Evolutionary conservation across 2,113 vertebrate genomes (phyloP).

Genomic region (Pterocles burchelli): DNA sequence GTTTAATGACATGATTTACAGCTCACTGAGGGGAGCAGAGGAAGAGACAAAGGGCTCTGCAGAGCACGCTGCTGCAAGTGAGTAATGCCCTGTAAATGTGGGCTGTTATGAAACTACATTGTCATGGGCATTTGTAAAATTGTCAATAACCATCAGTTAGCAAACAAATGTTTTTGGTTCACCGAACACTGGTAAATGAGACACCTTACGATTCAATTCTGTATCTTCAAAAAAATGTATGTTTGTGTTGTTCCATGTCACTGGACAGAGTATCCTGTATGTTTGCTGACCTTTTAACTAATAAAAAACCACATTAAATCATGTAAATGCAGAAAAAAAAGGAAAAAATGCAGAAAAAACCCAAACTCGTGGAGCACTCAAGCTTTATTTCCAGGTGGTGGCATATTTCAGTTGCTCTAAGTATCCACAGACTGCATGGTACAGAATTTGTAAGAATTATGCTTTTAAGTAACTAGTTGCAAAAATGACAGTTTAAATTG

Average conservation of each 20-base stretch:
- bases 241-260: slow-evolving; percentile 30
- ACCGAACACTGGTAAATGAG: slow-evolving; percentile 42
- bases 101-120: slow-evolving; percentile 1
- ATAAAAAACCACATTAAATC: background rate
- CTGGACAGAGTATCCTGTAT: background rate
- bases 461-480: background rate
- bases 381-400: background rate
- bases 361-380: background rate
- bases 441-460: background rate
- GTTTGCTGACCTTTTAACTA: slow-evolving; percentile 36
- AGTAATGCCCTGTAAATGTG: slow-evolving; percentile 4
- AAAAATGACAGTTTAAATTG: background rate
- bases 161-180: slow-evolving; percentile 51
- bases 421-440: background rate
- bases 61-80: slow-evolving; percentile 4
- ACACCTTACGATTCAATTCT: background rate
- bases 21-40: slow-evolving; percentile 27
- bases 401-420: background rate
- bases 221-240: background rate
- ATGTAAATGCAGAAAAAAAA: background rate
- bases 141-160: slow-evolving; percentile 54
- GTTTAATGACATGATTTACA: slow-evolving; percentile 67
- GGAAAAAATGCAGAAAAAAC: too few species aligned
- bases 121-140: slow-evolving; percentile 30
- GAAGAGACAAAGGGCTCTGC: slow-evolving; percentile 9